These are phyloP conservation scores for Paralichthys olivaceus DNA, from an alignment of 2,113 vertebrate genomes.

Conservation along the genomic window DNA sequence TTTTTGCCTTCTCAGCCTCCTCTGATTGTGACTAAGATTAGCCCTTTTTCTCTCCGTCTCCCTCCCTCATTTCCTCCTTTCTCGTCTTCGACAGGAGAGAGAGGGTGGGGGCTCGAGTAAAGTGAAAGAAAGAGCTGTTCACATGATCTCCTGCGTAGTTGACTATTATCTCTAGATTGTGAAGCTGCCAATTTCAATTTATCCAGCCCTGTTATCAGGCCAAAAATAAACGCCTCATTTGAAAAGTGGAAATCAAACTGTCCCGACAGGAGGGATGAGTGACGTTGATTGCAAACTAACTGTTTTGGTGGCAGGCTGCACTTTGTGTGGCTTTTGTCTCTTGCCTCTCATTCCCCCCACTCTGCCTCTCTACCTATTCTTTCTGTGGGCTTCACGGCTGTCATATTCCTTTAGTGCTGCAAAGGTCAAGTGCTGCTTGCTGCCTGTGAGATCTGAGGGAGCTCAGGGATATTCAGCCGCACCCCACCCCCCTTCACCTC, in stretches of 20 bases:
- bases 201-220: conserved; percentile 83
- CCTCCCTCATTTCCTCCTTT: conserved; percentile 76
- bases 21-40: conserved; percentile 83
- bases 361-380: conserved; percentile 67
- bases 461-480: conserved; percentile 66
- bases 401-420: conserved; percentile 86
- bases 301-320: conserved; percentile 84
- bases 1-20: conserved; percentile 73
- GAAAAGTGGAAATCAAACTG: conserved; percentile 89
- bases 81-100: conserved; percentile 69
- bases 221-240: conserved; percentile 86
- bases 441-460: conserved; percentile 83
- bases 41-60: conserved; percentile 67
- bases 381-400: conserved; percentile 82
- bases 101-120: conserved; percentile 58
- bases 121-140: conserved; percentile 82
- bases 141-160: conserved; percentile 80
- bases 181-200: conserved; percentile 88
- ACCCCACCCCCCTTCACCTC: conserved; percentile 39
- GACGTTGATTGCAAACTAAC: conserved; percentile 88
- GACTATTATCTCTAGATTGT: conserved; percentile 81
- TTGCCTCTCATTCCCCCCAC: conserved; percentile 42
- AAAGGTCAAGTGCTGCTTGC: conserved; percentile 86
- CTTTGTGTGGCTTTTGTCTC: conserved; percentile 86
- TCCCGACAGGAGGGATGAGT: conserved; percentile 82